Percentiles rank a stretch among this genome's conserved stretches.
Evolutionary conservation across 2,113 vertebrate genomes (phyloP).

Genomic region (Onychostruthus taczanowskii): DNA sequence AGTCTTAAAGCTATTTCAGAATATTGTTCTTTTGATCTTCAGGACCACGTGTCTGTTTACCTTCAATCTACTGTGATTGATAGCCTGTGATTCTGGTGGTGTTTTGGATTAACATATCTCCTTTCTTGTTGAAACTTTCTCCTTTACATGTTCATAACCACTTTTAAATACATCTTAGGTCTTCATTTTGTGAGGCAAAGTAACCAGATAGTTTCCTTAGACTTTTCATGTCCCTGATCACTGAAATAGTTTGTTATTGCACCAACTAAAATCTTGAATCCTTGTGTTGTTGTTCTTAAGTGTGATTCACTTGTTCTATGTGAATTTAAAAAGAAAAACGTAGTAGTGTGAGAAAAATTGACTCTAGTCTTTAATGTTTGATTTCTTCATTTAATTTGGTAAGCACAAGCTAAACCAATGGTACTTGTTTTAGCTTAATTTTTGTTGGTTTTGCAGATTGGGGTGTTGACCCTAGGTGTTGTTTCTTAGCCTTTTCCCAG

Average conservation of each 20-base stretch:
- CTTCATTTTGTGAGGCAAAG: background rate
- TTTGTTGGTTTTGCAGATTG: background rate
- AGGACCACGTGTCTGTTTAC: background rate
- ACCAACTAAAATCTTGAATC: background rate
- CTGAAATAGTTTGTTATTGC: background rate
- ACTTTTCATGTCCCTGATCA: background rate
- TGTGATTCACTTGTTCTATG: background rate
- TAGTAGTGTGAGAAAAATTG: background rate
- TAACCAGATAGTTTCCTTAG: background rate
- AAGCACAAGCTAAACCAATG: background rate
- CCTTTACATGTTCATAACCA: background rate
- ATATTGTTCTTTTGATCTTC: background rate
- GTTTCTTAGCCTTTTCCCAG: background rate
- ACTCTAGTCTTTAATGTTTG: background rate
- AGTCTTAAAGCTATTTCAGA: background rate
- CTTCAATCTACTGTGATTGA: background rate
- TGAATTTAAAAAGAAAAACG: background rate
- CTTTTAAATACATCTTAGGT: background rate
- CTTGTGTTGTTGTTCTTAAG: background rate
- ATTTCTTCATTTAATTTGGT: background rate
- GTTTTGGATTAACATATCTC: background rate
- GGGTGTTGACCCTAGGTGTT: background rate
- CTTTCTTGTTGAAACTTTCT: background rate
- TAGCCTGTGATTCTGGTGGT: background rate
- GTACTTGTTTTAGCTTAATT: background rate